Base-by-base conservation (phyloP, 2,888 invertebrate genomes). In the Cryptocheilus praepositus region DNA sequence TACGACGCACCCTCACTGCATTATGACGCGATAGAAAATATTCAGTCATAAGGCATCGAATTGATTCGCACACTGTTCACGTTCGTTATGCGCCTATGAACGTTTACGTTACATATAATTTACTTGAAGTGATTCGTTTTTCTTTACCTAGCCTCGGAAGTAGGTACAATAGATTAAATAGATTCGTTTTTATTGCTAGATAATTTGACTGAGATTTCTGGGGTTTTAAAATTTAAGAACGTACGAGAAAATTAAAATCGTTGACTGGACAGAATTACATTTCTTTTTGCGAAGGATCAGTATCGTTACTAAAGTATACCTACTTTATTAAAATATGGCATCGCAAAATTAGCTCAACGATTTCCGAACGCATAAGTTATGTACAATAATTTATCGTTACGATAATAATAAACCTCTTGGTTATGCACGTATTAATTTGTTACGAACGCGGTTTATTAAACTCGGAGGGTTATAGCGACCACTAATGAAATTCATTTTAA, bases 171-270 rank as follows among this genome's bases (percentile, higher is more conserved):
- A 76, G 73, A 74, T 81, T 81, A 80, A 84, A 76, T 83, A 79
- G 74, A 71, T 79, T 73, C 57, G 74, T 74, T 80, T 77, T 84
- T 83, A 83, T 84, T 83, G 83, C 84, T 84, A 83, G 73, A 76
- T 83, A 83, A 84, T 84, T 84, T 82, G 83, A 83, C 83, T 82
- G 83, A 80, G 78, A 79, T 80, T 76, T 70, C 71, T 36, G 49
- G 72, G 71, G 77, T 64, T 52, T 44, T 71, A 67, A 70, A 70
- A 55, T 67, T 68, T 56, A 43, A 18, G 44, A 56, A 56, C 25
- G 58, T 44, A 62, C n/a, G 19, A 25, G 54, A 74, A 70, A 63
- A 43, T 45, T 18, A 43, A 66, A 64, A 52, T 64, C 49, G 64
- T 36, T 65, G 21, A 28, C 11, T 2, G 53, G 8, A 18, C 61